Evolutionary conservation across 2,888 invertebrate species (phyloP).

Genomic region (Zaprionus obscuricornis): DNA sequence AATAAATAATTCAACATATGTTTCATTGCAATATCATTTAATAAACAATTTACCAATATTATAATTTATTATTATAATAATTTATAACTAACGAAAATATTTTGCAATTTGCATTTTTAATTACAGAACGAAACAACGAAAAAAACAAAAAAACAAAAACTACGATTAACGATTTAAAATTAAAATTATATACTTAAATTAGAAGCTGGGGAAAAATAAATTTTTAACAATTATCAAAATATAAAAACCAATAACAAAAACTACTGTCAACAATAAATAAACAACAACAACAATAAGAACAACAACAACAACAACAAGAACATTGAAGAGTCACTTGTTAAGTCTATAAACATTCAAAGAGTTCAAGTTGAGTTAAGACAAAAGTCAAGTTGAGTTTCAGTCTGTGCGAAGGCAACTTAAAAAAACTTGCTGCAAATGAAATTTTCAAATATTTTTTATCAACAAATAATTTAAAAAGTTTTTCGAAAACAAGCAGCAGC

Average conservation of each 20-base stretch:
- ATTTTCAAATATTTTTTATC: conserved; percentile 71
- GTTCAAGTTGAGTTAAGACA: too few relatives aligned
- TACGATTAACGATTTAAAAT: conserved; percentile 77
- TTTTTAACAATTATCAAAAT: conserved; percentile 26
- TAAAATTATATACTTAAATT: conserved; percentile 55
- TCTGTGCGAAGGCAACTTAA: neutral
- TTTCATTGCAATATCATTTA: too few relatives aligned
- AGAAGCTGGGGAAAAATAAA: conserved; percentile 50
- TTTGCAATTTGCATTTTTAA: conserved; percentile 49
- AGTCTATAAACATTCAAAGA: conserved; percentile 47
- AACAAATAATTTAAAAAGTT: conserved; percentile 77
- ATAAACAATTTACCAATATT: too few relatives aligned
- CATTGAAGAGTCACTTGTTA: conserved; percentile 29
- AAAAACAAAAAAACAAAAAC: too few relatives aligned
- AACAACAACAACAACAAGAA: conserved; percentile 20
- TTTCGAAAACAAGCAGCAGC: conserved; percentile 50
- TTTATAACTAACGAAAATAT: neutral
- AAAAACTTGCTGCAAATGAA: conserved; percentile 26
- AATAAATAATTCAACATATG: too few relatives aligned
- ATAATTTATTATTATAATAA: conserved; percentile 6
- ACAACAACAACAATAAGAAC: conserved; percentile 16
- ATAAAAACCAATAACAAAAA: neutral
- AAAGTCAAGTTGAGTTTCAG: too few relatives aligned
- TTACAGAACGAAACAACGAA: conserved; percentile 78
- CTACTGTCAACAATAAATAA: conserved; percentile 1